These are phyloP conservation scores for Microctonus hyperodae DNA, from an alignment of 2,888 invertebrate species.

Conservation along the genomic window DNA sequence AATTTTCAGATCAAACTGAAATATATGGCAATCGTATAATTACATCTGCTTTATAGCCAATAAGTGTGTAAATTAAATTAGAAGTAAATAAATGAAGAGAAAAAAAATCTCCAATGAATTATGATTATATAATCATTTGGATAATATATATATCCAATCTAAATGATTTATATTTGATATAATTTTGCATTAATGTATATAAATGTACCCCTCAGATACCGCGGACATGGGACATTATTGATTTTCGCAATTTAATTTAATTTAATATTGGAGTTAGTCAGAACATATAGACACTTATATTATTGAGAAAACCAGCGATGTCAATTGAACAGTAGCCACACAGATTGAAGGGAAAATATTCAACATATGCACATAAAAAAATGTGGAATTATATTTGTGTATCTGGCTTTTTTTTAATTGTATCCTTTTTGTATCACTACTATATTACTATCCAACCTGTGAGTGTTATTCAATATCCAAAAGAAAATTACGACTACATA, in stretches of 20 bases:
- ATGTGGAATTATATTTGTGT: conserved; percentile 56
- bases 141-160: not conserved
- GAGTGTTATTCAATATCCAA: conserved; percentile 52
- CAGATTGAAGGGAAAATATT: not conserved
- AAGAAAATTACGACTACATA: conserved; percentile 55
- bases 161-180: not conserved
- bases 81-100: conserved; percentile 32
- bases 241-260: conserved; percentile 49
- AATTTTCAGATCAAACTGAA: conserved; percentile 17
- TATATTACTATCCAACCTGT: conserved; percentile 47
- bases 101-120: conserved; percentile 4
- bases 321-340: conserved; percentile 32
- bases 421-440: conserved; percentile 53
- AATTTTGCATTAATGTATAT: too few relatives aligned
- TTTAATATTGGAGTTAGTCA: conserved; percentile 56
- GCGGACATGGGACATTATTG: conserved; percentile 38
- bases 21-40: conserved; percentile 28
- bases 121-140: not conserved
- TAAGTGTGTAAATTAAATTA: conserved; percentile 44
- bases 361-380: conserved; percentile 15
- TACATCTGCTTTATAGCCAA: conserved; percentile 42
- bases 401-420: conserved; percentile 45
- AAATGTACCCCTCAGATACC: not conserved
- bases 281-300: conserved; percentile 34
- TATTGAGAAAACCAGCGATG: conserved; percentile 24